phyloP scores from a whole-genome alignment of 2,888 invertebrate genomes.

The Nycteola revayana region DNA sequence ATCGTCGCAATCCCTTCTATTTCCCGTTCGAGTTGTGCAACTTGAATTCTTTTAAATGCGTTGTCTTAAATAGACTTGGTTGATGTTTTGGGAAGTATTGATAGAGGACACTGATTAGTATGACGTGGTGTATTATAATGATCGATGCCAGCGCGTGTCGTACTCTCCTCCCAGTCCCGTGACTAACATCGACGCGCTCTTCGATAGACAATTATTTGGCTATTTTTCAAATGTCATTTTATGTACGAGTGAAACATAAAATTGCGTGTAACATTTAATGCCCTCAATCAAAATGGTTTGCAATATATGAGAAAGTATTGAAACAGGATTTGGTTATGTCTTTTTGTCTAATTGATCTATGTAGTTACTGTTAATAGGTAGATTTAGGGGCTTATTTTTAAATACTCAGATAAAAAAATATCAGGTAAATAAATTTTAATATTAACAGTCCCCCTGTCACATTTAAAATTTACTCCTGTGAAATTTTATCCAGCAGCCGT shows the following conservation, averaged over 20 bases:
- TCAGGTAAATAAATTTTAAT: background rate
- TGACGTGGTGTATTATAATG: slow-evolving; percentile 16
- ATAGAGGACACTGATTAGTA: slow-evolving; percentile 27
- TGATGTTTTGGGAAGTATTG: slow-evolving; percentile 7
- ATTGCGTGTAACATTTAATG: no score
- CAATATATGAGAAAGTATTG: no score
- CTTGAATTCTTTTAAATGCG: background rate
- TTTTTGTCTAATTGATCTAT: no score
- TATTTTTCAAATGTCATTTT: slow-evolving; percentile 57
- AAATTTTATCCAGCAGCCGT: no score
- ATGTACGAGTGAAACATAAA: slow-evolving; percentile 18
- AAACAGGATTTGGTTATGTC: no score
- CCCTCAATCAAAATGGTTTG: no score
- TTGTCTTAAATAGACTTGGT: background rate
- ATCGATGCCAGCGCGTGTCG: slow-evolving; percentile 40
- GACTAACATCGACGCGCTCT: slow-evolving; percentile 36
- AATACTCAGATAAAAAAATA: background rate
- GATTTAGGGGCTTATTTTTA: background rate
- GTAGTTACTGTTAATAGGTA: no score
- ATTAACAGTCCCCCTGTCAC: no score
- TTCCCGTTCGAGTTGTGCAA: slow-evolving; percentile 1
- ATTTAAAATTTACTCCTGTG: no score
- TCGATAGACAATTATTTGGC: slow-evolving; percentile 56
- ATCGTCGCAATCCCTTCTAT: slow-evolving; percentile 2
- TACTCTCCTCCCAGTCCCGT: slow-evolving; percentile 27